These are phyloP conservation scores for Dryas iulia DNA, from an alignment of 1,140 invertebrate species.

Conservation along the genomic window DNA sequence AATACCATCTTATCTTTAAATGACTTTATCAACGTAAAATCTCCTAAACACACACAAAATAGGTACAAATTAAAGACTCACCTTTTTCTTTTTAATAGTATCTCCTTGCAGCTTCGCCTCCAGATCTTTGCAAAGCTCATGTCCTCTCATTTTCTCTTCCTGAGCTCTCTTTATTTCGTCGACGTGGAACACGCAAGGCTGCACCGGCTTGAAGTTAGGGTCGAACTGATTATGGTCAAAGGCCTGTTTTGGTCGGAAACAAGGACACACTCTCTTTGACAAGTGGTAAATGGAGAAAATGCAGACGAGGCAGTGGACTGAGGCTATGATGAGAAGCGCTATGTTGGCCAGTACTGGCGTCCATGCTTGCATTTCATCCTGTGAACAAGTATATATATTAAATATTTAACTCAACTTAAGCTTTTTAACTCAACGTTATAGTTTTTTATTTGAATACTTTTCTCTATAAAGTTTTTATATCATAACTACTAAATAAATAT, in stretches of 20 bases:
- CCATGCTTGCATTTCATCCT: conserved; percentile 77
- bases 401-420: too few relatives aligned
- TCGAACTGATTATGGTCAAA: conserved; percentile 79
- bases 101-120: conserved; percentile 68
- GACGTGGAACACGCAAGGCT: conserved; percentile 62
- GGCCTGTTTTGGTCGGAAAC: conserved; percentile 73
- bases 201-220: conserved; percentile 54
- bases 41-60: too few relatives aligned
- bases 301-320: conserved; percentile 79
- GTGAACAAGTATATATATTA: conserved; percentile 14
- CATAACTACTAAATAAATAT: too few relatives aligned
- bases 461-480: too few relatives aligned
- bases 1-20: too few relatives aligned
- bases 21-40: too few relatives aligned
- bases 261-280: conserved; percentile 80
- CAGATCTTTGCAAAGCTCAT: conserved; percentile 68
- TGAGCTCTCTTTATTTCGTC: conserved; percentile 59
- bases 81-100: conserved; percentile 62
- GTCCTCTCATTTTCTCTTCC: conserved; percentile 51
- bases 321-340: conserved; percentile 79
- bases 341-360: conserved; percentile 80
- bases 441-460: too few relatives aligned
- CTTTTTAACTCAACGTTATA: too few relatives aligned
- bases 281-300: conserved; percentile 79
- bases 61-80: conserved; percentile 19